Percentiles rank a stretch among this genome's conserved stretches.
phyloP scores from a whole-genome alignment of 2,113 vertebrate species.

The Amia ocellicauda region DNA sequence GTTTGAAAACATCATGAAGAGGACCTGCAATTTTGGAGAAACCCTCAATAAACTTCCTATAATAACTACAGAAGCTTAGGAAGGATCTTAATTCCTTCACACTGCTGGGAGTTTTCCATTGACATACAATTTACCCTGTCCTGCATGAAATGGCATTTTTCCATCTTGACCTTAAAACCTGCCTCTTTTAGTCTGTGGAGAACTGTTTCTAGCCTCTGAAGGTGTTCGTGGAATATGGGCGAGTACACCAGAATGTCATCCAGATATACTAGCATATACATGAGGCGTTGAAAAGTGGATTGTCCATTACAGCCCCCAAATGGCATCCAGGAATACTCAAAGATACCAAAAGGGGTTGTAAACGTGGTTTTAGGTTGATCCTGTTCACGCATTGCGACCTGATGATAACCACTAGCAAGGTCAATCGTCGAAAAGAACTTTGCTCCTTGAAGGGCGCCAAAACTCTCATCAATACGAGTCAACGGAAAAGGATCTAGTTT shows the following conservation, averaged over 20 bases:
- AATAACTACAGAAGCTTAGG: no score
- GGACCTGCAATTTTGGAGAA: no score
- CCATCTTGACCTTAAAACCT: neutral
- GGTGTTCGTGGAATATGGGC: neutral
- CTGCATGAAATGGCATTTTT: neutral
- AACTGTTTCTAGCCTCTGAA: neutral
- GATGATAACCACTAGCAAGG: slow-evolving; percentile 17
- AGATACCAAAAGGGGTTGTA: slow-evolving; percentile 9
- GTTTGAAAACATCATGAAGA: no score
- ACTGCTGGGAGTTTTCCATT: no score
- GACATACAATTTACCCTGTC: neutral
- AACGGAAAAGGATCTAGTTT: slow-evolving; percentile 4
- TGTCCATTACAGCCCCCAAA: slow-evolving; percentile 18
- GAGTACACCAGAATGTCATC: neutral
- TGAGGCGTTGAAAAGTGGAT: slow-evolving; percentile 8
- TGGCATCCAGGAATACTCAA: neutral
- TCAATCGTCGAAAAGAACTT: slow-evolving; percentile 11
- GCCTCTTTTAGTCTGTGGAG: neutral
- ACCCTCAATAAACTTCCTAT: no score
- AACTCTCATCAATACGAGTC: slow-evolving; percentile 6
- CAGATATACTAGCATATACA: neutral
- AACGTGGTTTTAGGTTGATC: slow-evolving; percentile 14
- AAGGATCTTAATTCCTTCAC: no score
- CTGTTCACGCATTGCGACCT: slow-evolving; percentile 4
- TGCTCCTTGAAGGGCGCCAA: slow-evolving; percentile 7